Conservation (phyloP, 2,888 invertebrate genomes). For the Diloba caeruleocephala region DNA sequence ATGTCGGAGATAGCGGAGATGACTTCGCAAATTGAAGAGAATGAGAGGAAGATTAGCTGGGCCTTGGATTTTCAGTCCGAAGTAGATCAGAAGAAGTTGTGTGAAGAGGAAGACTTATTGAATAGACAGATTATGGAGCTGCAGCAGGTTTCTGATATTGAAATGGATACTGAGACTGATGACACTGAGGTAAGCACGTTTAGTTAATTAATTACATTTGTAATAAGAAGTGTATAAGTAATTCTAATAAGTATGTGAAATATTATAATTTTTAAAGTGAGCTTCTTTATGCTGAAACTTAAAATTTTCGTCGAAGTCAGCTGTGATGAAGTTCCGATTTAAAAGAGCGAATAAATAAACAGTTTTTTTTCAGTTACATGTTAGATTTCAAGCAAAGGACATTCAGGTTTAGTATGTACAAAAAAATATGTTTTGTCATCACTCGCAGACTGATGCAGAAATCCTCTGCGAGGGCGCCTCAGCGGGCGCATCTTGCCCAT, state of each 20-base stretch:
- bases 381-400: no score
- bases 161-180: conserved; percentile 94
- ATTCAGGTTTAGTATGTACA: no score
- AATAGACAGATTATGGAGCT: conserved; percentile 93
- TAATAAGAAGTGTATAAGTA: background rate
- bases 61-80: conserved; percentile 91
- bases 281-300: no score
- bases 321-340: no score
- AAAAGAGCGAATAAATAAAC: no score
- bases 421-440: no score
- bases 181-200: conserved; percentile 89
- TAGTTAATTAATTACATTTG: background rate
- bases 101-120: conserved; percentile 93
- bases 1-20: conserved; percentile 86
- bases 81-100: conserved; percentile 92
- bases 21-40: conserved; percentile 87
- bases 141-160: conserved; percentile 92
- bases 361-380: no score
- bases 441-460: conserved; percentile 91
- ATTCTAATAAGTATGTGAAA: no score
- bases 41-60: conserved; percentile 89
- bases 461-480: conserved; percentile 84
- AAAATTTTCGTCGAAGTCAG: no score
- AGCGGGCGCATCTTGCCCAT: conserved; percentile 46
- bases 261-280: no score